Evolutionary conservation across 2,113 vertebrate species (phyloP), one percentile per base, ranked within the genome.

Genomic region (Morone saxatilis): DNA sequence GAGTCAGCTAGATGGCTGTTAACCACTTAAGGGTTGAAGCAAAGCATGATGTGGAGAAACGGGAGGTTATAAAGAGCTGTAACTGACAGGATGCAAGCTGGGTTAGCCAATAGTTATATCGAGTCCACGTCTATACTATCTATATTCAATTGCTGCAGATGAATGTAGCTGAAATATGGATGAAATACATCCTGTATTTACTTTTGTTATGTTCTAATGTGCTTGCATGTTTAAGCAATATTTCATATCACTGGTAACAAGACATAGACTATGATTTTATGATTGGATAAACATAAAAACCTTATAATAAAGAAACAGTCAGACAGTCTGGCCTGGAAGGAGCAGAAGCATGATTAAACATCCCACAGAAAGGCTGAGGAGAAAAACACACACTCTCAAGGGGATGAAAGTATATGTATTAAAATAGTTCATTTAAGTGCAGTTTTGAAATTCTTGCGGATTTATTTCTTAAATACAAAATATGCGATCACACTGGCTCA

Each of bases 1-100:
- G 88, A 88, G 89, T 88, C 88, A 83, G 90, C 81, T 16, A 71
- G 83, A 92, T 56, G 88, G 75, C 91, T 66, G 84, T 91, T 87
- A 89, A 90, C 88, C 91, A 93, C 89, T 93, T 88, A 91, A 84
- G 73, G 88, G 77, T 76, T 76, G 73, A 69, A 85, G 77, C 65
- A 14, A 45, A 76, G 71, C 38, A 19, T 4, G 74, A 60, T 82
- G 68, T 50, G 51, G 81, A 71, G 83, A 45, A 68, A 57, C 40
- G 4, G 62, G 60, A 62, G 78, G 76, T 68, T 80, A 31, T 63
- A 66, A 5, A 20, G 77, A 72, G 74, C 25, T 47, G 41, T 6
- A 56, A 60, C 51, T 45, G 51, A 79, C 65, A 80, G 31, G 80
- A 72, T 50, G 70, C 7, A 4, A 66, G 38, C 59, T 70, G 63